These are phyloP conservation scores for Drosophila kikkawai DNA, from an alignment of 1,140 invertebrate species.

Conservation along the genomic window DNA sequence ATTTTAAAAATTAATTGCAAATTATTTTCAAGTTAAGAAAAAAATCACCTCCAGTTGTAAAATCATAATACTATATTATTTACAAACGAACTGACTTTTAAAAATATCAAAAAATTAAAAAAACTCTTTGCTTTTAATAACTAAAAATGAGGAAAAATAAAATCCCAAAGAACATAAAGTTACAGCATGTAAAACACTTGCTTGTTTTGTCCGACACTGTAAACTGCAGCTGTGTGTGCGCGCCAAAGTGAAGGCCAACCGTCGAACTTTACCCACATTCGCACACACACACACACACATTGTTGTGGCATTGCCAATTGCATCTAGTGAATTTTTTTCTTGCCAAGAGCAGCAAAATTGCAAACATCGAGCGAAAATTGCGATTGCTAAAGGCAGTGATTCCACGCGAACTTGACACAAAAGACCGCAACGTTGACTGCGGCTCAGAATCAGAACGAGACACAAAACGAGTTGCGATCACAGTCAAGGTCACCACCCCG, in stretches of 20 bases:
- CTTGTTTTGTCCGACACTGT: slow-evolving; percentile 18
- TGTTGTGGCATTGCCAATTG: slow-evolving; percentile 38
- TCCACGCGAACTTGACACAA: slow-evolving; percentile 73
- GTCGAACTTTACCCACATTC: slow-evolving; percentile 84
- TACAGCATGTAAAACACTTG: neutral
- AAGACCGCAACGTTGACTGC: slow-evolving; percentile 40
- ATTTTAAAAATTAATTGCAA: neutral
- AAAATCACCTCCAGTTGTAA: too few species aligned
- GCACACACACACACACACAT: slow-evolving; percentile 18
- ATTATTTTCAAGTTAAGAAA: too few species aligned
- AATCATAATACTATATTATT: too few species aligned
- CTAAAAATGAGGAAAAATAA: too few species aligned
- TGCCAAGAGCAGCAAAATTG: slow-evolving; percentile 37
- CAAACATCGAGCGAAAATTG: slow-evolving; percentile 29
- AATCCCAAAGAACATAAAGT: neutral
- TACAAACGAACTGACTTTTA: too few species aligned
- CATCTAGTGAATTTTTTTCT: slow-evolving; percentile 31
- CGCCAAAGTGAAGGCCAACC: slow-evolving; percentile 74
- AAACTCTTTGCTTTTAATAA: neutral
- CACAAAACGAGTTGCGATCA: slow-evolving; percentile 62
- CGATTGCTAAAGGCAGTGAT: slow-evolving; percentile 39
- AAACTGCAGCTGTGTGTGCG: slow-evolving; percentile 45
- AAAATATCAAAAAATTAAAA: neutral
- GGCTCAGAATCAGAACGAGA: slow-evolving; percentile 67
- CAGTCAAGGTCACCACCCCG: slow-evolving; percentile 65